Conservation (phyloP, 1,140 invertebrate species). For the Bombus huntii region DNA sequence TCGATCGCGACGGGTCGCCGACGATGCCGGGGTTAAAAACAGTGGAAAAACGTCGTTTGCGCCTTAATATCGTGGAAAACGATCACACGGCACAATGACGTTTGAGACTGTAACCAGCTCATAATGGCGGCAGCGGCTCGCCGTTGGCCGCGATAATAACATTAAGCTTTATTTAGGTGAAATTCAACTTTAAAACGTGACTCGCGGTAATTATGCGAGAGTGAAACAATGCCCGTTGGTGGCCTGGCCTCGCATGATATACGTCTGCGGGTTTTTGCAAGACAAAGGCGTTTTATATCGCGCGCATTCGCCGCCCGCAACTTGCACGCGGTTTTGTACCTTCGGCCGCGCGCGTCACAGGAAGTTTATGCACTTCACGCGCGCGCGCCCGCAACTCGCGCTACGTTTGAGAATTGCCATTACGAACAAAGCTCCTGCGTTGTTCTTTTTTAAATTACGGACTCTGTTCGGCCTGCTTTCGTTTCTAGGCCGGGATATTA, state of each 20-base stretch:
- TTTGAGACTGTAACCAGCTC: slow-evolving; percentile 76
- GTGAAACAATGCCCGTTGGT: slow-evolving; percentile 79
- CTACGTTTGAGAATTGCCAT: slow-evolving; percentile 57
- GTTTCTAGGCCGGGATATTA: slow-evolving; percentile 25
- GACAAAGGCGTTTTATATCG: slow-evolving; percentile 79
- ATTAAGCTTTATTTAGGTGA: slow-evolving; percentile 82
- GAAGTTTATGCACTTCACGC: slow-evolving; percentile 55
- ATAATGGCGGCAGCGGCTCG: slow-evolving; percentile 73
- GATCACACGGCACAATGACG: slow-evolving; percentile 76
- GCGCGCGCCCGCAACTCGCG: slow-evolving; percentile 1
- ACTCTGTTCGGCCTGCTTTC: neutral
- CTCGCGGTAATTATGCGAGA: slow-evolving; percentile 82
- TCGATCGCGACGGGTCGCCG: slow-evolving; percentile 22
- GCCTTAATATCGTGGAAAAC: slow-evolving; percentile 77
- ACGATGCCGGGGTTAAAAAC: slow-evolving; percentile 44
- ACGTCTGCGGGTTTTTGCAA: slow-evolving; percentile 76
- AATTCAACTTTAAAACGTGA: slow-evolving; percentile 82
- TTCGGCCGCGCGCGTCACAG: slow-evolving; percentile 40
- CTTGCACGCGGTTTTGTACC: slow-evolving; percentile 52
- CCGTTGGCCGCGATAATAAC: slow-evolving; percentile 77
- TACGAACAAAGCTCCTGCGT: neutral
- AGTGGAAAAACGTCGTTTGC: slow-evolving; percentile 72
- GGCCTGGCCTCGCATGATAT: slow-evolving; percentile 78
- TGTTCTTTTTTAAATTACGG: slow-evolving; percentile 11
- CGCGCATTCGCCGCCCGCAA: slow-evolving; percentile 60